Evolutionary conservation across 2,113 vertebrate genomes (phyloP).

Genomic region (Pyrgilauda ruficollis): DNA sequence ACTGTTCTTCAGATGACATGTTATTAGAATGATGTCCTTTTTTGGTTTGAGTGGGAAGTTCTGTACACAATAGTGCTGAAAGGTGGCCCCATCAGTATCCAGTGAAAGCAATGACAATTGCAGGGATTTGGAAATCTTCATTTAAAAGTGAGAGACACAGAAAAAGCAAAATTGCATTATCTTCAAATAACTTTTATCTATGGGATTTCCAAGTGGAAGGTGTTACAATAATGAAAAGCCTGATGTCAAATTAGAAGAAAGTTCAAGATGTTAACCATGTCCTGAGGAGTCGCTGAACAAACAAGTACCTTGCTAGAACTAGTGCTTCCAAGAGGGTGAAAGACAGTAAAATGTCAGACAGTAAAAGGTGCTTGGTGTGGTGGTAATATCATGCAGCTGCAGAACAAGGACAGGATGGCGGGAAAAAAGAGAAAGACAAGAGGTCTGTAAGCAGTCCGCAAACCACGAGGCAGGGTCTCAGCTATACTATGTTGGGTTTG

Average conservation of each 20-base stretch:
- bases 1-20: neutral
- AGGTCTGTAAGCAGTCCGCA: neutral
- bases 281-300: neutral
- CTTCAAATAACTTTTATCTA: neutral
- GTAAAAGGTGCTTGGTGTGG: neutral
- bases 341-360: neutral
- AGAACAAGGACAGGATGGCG: neutral
- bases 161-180: neutral
- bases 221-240: neutral
- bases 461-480: fast-evolving
- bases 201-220: neutral
- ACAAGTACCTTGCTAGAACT: neutral
- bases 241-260: neutral
- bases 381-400: neutral
- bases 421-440: neutral
- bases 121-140: neutral
- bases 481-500: neutral
- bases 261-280: neutral
- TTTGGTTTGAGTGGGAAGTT: neutral
- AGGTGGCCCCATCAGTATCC: neutral
- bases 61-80: neutral
- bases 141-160: neutral
- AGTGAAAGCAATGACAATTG: neutral
- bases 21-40: neutral
- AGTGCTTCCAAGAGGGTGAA: neutral